Evolutionary conservation across 2,888 invertebrate species (phyloP).

Genomic region (Chelonus formosanus): DNA sequence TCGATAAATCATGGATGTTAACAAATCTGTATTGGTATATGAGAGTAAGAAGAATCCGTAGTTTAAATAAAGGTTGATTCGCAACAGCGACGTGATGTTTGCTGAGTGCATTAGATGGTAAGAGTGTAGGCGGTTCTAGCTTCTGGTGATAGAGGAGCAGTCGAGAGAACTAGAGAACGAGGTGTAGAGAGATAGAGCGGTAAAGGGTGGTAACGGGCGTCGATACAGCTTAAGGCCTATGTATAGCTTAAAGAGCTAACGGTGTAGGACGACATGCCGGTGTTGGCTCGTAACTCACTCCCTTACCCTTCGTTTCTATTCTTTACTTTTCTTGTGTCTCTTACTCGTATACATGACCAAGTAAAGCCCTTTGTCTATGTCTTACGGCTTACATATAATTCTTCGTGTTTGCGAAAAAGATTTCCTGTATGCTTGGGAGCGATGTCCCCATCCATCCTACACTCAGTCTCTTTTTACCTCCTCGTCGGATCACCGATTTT

Average conservation of each 20-base stretch:
- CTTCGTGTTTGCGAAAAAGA: conserved; percentile 71
- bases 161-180: conserved; percentile 18
- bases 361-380: conserved; percentile 61
- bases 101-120: conserved; percentile 59
- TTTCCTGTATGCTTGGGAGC: conserved; percentile 36
- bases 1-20: no score
- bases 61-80: conserved; percentile 59
- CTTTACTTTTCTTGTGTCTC: conserved; percentile 28
- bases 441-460: conserved; percentile 41
- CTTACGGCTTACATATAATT: conserved; percentile 74
- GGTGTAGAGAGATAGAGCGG: conserved; percentile 22
- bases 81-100: conserved; percentile 53
- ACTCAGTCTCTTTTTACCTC: conserved; percentile 45
- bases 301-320: no score
- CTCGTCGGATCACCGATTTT: conserved; percentile 52
- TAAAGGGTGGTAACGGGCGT: conserved; percentile 43
- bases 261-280: conserved; percentile 41
- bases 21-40: no score
- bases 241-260: conserved; percentile 56
- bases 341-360: conserved; percentile 23
- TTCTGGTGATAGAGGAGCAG: conserved; percentile 37
- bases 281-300: conserved; percentile 34
- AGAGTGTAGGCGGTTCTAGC: conserved; percentile 43
- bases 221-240: conserved; percentile 61
- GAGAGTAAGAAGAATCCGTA: conserved; percentile 50